Evolutionary conservation across 2,888 invertebrate species (phyloP), one percentile per base, ranked within the genome.

Genomic region (Morpho achilles): DNA sequence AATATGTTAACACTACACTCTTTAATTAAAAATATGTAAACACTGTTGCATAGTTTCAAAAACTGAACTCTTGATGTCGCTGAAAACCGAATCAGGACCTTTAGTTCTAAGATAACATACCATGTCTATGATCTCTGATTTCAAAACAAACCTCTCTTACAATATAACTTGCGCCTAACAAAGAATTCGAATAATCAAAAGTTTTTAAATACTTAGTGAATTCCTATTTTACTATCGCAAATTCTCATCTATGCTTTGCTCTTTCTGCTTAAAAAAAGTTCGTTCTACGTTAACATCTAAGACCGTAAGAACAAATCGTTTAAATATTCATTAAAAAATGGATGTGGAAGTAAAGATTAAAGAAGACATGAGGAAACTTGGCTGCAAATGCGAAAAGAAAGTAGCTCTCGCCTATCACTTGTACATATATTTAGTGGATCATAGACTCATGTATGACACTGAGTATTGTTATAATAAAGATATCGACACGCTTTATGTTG

Each of bases 391-490:
- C 0, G 79, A 81, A 39, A 69, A 75, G 60, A 84, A 90, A 70
- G 81, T 90, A 49, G 69, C 85, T 3, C 72, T 91, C 3, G 86
- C 90, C 0, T 88, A 81, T 60, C 79, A 84, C 54, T 69, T 91
- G 8, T 91, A 89, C 67, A 75, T 89, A 8, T 76, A 89, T 66
- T 76, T 91, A 57, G 80, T 89, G 0, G 91, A 91, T 63, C 81
- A 86, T 51, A 87, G 87, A 70, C 71, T 84, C 1, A 91, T 91
- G 90, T 86, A 89, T 65, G 91, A 91, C 58, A 86, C 87, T 0
- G 87, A 89, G 69, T 90, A 90, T 63, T 86, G 83, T 48, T 91
- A 81, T 63, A 88, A 90, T 60, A 84, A 76, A 58, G 88, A 90
- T 50, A 77, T 90, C 48, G 82, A 87, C 53, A 81, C 82, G 0